Percentiles rank a stretch among this genome's conserved stretches.
Evolutionary conservation across 2,797 vertebrate genomes (phyloP).

Genomic region (Gambusia yucatana): DNA sequence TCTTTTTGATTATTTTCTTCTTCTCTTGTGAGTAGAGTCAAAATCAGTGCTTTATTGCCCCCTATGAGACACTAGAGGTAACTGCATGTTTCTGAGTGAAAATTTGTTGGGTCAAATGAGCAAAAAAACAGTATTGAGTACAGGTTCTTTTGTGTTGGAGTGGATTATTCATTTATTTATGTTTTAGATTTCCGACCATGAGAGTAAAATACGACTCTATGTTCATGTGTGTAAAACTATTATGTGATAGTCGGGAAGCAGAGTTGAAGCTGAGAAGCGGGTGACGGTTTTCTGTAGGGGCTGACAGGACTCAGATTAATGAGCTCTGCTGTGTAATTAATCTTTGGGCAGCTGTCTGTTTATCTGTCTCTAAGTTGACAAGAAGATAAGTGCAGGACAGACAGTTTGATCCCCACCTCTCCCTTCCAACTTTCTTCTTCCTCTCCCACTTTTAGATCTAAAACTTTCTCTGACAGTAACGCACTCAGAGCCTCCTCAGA

Average conservation of each 20-base stretch:
- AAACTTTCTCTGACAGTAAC: slow-evolving; percentile 51
- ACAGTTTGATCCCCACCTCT: slow-evolving; percentile 57
- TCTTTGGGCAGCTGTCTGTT: slow-evolving; percentile 69
- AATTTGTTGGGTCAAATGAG: neutral
- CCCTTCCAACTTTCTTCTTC: slow-evolving; percentile 14
- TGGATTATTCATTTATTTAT: neutral
- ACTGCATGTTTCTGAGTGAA: neutral
- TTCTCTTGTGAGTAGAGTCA: neutral
- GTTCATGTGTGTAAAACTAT: neutral
- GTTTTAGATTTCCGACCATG: neutral
- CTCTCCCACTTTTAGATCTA: slow-evolving; percentile 33
- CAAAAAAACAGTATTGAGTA: neutral
- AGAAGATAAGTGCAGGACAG: slow-evolving; percentile 52
- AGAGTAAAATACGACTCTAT: neutral
- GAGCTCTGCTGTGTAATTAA: slow-evolving; percentile 61
- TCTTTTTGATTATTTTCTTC: neutral
- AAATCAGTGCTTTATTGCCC: neutral
- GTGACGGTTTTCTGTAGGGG: slow-evolving; percentile 26
- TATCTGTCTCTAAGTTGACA: slow-evolving; percentile 55
- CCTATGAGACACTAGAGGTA: neutral
- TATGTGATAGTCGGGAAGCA: slow-evolving; percentile 16
- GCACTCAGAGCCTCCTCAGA: slow-evolving; percentile 15
- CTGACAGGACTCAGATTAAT: slow-evolving; percentile 64
- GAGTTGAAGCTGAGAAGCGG: slow-evolving; percentile 5
- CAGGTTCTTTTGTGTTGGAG: neutral